Evolutionary conservation across 2,888 invertebrate genomes (phyloP), one percentile per base, ranked within the genome.

Genomic region (Melanotus villosus): DNA sequence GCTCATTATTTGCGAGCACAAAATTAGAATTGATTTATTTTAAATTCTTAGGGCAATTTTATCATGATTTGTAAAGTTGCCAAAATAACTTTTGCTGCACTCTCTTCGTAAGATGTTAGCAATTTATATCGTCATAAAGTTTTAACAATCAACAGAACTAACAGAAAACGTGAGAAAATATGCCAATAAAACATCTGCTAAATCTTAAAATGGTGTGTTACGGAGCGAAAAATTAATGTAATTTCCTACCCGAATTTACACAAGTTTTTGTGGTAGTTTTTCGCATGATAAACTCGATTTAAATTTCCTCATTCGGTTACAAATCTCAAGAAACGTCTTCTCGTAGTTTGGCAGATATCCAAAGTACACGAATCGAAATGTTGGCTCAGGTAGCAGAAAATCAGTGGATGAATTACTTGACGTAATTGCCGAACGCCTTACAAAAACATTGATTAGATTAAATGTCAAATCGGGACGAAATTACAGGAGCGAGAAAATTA

Each of bases 21-120:
- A 26, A 50, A 50, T 50, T 50, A 50, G 50, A 26, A 50, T 21
- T 1, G 19, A 14, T 14, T 14, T 50, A 30, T 50, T 50, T 50
- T 18, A 14, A 30, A 16, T 9, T n/a, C 30, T 26, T 14, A 12
- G 50, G 50, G 50, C 30, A 50, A 50, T 50, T 26, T 50, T 50
- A 52, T 16, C 52, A 32, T 23, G 26, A 26, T 23, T 32, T 52
- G 52, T 52, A 34, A 52, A 52, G 30, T 52, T 52, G 52, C 52
- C 52, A 52, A 52, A 30, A 16, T 19, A 18, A n/a, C 16, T 12
- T 14, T 14, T 14, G 50, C 50, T 9, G 26, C 26, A 14, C 5
- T 16, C 18, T 12, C 26, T 9, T 30, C 2, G 10, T 16, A 32
- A 52, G 1, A n/a, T 18, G 41, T 23, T 47, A 47, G 23, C 9